Conservation (phyloP, 2,888 invertebrate genomes). For the Loripinus fragilis region DNA sequence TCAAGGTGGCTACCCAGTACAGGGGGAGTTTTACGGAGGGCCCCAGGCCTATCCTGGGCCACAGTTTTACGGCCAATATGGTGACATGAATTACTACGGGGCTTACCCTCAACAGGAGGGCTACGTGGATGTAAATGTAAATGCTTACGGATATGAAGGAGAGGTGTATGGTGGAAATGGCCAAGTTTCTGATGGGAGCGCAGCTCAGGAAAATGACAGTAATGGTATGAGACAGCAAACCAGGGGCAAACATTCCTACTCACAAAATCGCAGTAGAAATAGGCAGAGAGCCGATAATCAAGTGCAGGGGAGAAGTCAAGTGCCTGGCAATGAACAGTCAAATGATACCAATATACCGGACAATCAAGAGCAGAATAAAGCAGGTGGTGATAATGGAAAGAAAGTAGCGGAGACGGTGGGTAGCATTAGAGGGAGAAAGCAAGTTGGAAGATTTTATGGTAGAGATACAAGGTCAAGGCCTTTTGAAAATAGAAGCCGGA, state of each 20-base stretch:
- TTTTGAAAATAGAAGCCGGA: conserved; percentile 20
- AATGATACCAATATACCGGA: neutral
- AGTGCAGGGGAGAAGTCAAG: neutral
- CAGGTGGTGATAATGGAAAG: neutral
- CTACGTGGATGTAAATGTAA: neutral
- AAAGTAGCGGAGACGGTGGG: neutral
- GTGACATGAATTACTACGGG: neutral
- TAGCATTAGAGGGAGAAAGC: conserved; percentile 28
- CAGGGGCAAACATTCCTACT: conserved; percentile 56
- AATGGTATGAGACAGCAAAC: neutral
- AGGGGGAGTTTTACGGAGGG: conserved; percentile 1
- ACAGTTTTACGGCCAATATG: neutral
- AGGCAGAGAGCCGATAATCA: conserved; percentile 36
- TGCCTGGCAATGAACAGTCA: neutral
- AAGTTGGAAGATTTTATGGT: conserved; percentile 43
- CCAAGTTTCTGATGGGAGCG: neutral
- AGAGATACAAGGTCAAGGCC: conserved; percentile 40
- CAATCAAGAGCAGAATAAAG: neutral
- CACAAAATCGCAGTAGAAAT: conserved; percentile 53
- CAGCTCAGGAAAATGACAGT: neutral
- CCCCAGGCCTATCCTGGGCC: neutral
- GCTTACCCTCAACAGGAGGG: neutral
- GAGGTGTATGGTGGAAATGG: neutral
- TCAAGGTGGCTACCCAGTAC: neutral
- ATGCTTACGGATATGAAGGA: neutral